Conservation (phyloP, 2,888 invertebrate species). For the Deilephila elpenor region DNA sequence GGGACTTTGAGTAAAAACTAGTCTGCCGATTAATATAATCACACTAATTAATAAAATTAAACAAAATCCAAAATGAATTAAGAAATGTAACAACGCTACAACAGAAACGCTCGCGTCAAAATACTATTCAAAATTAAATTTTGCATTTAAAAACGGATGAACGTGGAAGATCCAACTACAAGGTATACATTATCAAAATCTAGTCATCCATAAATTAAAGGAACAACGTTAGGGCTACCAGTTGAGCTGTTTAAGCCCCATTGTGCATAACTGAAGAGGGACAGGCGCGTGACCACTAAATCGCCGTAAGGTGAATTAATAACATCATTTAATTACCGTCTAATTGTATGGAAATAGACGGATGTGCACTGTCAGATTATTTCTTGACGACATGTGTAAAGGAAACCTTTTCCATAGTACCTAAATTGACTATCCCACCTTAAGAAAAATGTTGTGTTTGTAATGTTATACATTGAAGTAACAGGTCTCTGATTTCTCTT, state of each 20-base stretch:
- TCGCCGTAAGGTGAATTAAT: slow-evolving; percentile 35
- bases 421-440: too few species aligned
- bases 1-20: neutral
- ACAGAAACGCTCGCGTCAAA: neutral
- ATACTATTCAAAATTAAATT: neutral
- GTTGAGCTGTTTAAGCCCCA: slow-evolving; percentile 68
- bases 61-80: neutral
- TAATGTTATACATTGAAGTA: too few species aligned
- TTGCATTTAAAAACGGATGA: neutral
- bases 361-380: slow-evolving; percentile 2
- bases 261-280: slow-evolving; percentile 73
- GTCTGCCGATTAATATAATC: too few species aligned
- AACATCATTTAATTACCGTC: slow-evolving; percentile 30
- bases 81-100: neutral
- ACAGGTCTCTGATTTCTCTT: too few species aligned
- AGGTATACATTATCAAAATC: slow-evolving; percentile 65
- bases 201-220: slow-evolving; percentile 76
- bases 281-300: slow-evolving; percentile 47
- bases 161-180: slow-evolving; percentile 46
- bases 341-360: slow-evolving; percentile 8
- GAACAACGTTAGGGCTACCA: slow-evolving; percentile 59
- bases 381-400: too few species aligned
- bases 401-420: too few species aligned
- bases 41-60: neutral
- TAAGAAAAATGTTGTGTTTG: too few species aligned